phyloP scores from a whole-genome alignment of 2,797 vertebrate species.

The Falco rusticolus region DNA sequence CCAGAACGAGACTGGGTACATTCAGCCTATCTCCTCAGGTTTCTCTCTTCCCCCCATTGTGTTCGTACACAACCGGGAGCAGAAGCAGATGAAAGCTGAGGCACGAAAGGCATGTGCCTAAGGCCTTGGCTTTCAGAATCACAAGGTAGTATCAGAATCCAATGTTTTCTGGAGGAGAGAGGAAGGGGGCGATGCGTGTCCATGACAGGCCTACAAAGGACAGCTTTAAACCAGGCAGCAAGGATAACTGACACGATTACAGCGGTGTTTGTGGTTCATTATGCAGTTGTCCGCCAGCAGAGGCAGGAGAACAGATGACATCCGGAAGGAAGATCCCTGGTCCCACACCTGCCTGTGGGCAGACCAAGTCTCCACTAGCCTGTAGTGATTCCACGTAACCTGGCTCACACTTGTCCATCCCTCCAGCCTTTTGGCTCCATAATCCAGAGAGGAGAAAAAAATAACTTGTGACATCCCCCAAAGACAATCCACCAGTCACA shows the following conservation, averaged over 20 bases:
- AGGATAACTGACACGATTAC: neutral
- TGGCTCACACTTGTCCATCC: neutral
- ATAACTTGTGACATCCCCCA: conserved; percentile 19
- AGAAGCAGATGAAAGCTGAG: conserved; percentile 41
- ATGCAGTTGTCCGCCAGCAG: neutral
- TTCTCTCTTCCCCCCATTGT: conserved; percentile 15
- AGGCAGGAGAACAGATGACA: neutral
- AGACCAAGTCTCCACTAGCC: neutral
- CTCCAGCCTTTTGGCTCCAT: neutral
- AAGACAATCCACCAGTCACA: conserved; percentile 47
- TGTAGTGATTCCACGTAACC: neutral
- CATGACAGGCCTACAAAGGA: neutral
- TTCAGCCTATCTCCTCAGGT: conserved; percentile 32
- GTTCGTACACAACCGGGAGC: neutral
- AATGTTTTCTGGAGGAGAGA: neutral
- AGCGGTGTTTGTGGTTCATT: neutral
- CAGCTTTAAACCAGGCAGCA: neutral
- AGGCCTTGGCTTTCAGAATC: conserved; percentile 57
- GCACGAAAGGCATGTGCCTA: conserved; percentile 64
- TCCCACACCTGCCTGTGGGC: neutral
- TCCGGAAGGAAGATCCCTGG: neutral
- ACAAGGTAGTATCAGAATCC: conserved; percentile 16
- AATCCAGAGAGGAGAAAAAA: neutral
- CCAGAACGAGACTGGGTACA: neutral
- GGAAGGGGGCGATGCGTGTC: neutral